Conservation (phyloP, 2,113 vertebrate species). For the Phocoena phocoena region DNA sequence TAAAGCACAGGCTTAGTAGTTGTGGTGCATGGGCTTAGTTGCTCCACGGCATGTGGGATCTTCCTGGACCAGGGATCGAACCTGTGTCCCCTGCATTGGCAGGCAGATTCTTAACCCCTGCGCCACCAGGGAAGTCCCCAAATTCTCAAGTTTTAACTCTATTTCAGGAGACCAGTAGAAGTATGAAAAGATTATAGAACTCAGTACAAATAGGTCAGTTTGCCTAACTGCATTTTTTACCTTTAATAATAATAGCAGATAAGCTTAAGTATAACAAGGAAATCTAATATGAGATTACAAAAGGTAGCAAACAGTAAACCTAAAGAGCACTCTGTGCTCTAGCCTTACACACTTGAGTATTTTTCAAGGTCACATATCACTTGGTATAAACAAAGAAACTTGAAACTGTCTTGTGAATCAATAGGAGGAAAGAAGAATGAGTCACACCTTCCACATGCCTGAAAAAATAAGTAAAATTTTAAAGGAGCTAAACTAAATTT, state of each 20-base stretch:
- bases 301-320: conserved; percentile 38
- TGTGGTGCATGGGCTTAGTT: no score
- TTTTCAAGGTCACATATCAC: conserved; percentile 3
- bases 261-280: background rate
- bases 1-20: no score
- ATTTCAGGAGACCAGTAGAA: background rate
- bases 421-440: background rate
- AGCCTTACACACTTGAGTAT: background rate
- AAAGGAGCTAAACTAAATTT: background rate
- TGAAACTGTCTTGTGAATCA: conserved; percentile 14
- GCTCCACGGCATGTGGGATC: no score
- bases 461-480: background rate
- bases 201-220: conserved; percentile 20
- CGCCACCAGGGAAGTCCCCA: background rate
- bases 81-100: no score
- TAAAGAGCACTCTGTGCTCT: background rate
- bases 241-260: background rate
- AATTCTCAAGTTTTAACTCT: conserved; percentile 14
- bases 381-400: background rate
- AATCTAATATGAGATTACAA: conserved; percentile 38
- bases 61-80: no score
- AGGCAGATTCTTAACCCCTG: no score
- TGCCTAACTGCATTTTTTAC: background rate
- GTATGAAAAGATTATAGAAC: background rate
- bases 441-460: background rate